Percentiles rank a stretch among this genome's conserved stretches.
These are phyloP conservation scores for Argopecten irradians DNA, from an alignment of 1,140 invertebrate genomes.

Conservation along the genomic window DNA sequence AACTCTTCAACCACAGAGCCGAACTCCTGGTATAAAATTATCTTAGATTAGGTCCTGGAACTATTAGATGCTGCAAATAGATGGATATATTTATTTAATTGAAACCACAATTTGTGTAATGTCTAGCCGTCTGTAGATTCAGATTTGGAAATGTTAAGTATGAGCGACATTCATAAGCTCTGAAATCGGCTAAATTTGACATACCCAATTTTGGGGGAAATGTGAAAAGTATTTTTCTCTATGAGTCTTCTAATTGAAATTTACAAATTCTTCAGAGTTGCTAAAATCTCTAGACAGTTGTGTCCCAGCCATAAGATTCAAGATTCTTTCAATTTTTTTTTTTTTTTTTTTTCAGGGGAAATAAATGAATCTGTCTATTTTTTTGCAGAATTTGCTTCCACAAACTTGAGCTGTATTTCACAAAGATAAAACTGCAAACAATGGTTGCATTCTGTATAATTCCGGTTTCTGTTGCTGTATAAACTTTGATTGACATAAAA, in stretches of 20 bases:
- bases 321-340: no score
- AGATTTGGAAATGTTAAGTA: not conserved
- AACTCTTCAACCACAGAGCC: not conserved
- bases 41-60: not conserved
- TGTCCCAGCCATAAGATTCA: no score
- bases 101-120: not conserved
- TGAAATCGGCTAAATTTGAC: no score
- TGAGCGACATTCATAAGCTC: no score
- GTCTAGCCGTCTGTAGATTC: not conserved
- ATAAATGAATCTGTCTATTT: no score
- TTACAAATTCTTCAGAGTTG: no score
- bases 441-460: not conserved
- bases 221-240: no score
- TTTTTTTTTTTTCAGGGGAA: no score
- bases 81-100: not conserved
- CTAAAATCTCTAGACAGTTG: no score
- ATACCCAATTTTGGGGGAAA: no score
- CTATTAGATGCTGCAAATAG: not conserved
- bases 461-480: not conserved
- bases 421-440: not conserved
- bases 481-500: not conserved
- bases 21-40: not conserved
- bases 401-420: not conserved
- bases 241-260: no score
- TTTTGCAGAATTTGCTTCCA: not conserved